These are phyloP conservation scores for Nymphicus hollandicus DNA, from an alignment of 2,113 vertebrate species.

Conservation along the genomic window DNA sequence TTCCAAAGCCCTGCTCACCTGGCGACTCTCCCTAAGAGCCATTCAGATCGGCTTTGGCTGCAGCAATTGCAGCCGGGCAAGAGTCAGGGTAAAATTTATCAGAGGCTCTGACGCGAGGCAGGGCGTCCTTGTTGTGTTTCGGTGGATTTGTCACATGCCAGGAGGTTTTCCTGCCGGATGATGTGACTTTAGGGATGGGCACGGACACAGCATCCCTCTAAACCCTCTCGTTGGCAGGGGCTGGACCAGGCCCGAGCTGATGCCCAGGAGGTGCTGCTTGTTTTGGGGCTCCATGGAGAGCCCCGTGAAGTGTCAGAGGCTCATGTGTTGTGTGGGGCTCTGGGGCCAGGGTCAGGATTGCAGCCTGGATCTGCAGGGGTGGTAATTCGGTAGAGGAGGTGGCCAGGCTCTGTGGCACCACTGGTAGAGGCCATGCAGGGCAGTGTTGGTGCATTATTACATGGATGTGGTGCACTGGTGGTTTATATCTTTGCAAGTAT, in stretches of 20 bases:
- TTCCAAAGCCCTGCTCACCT: constrained; percentile 17
- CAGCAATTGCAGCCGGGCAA: background rate
- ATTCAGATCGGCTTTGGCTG: background rate
- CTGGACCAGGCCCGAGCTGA: background rate
- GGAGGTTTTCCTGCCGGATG: background rate
- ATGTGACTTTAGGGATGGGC: background rate
- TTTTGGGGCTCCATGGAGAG: background rate
- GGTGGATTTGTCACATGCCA: accelerated
- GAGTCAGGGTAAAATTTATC: background rate
- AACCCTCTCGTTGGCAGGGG: accelerated
- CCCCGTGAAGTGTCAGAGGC: background rate
- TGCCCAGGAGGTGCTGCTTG: accelerated
- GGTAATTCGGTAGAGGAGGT: background rate
- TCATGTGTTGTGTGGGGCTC: accelerated
- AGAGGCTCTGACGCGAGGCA: background rate
- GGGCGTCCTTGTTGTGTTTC: background rate
- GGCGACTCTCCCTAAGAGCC: constrained; percentile 8
- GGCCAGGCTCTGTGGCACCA: background rate
- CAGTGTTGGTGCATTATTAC: accelerated
- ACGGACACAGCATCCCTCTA: background rate
- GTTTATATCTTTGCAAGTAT: background rate
- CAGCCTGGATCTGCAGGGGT: accelerated
- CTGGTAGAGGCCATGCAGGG: background rate
- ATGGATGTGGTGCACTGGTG: background rate
- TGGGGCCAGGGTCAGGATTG: background rate